Evolutionary conservation across 2,113 vertebrate species (phyloP), one percentile per base, ranked within the genome.

Genomic region (Chelonoidis abingdonii): DNA sequence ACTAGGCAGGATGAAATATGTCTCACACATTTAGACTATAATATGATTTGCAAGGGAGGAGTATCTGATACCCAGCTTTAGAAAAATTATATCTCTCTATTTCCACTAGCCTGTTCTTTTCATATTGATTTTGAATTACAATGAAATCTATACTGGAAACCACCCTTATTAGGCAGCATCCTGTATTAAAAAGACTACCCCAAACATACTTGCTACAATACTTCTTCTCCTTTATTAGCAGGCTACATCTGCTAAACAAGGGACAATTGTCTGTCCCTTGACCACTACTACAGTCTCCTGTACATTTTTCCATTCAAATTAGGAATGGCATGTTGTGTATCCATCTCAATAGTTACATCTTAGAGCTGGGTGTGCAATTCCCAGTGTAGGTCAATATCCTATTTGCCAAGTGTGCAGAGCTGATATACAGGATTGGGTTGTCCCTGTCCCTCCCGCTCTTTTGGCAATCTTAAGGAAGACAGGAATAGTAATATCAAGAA

Each of bases 231-330:
- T 89, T 95, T 84, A 52, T 93, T 87, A 86, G 87, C 84, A 53
- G 31, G 54, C 81, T 7, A 3, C 2, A 38, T 27, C 85, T 84
- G 72, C 76, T 89, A 80, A 87, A 54, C 12, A 86, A 89, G 50
- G 1, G 0, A 21, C 84, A 76, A 54, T 50, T 94, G 56, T 81
- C 12, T 7, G 19, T 87, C 78, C 69, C 54, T 57, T 78, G 52
- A 53, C 83, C 59, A 65, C 13, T 89, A 62, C 16, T 8, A 14
- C 53, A 54, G 62, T 3, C 72, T 14, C 87, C 82, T 81, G 88
- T 89, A 19, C 25, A 22, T 93, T 81, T 83, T 88, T 91, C 75
- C 83, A 57, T 93, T 49, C 38, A 79, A 93, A 95, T 95, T 84
- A 91, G n/a, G 25, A 88, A 79, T 89, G 94, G 72, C 88, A 54